phyloP scores from a whole-genome alignment of 2,888 invertebrate genomes.

The Xestia c-nigrum region DNA sequence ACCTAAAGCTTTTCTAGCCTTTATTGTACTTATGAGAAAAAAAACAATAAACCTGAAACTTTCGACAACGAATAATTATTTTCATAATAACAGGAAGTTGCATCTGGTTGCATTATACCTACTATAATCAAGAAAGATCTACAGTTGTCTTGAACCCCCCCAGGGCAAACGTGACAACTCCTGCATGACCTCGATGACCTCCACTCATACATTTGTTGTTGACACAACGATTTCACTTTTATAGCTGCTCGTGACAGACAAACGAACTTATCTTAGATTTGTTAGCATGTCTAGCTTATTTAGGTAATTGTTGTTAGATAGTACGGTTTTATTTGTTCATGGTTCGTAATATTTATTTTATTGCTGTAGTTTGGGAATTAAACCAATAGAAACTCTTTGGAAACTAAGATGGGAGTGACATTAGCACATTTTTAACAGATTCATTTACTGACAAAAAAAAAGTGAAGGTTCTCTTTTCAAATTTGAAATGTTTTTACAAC shows the following conservation, averaged over 20 bases:
- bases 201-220: constrained; percentile 41
- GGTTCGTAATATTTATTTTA: background rate
- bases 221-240: constrained; percentile 64
- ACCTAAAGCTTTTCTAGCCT: background rate
- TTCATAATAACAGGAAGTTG: background rate
- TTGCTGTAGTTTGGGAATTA: background rate
- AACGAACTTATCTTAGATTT: constrained; percentile 37
- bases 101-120: background rate
- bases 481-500: background rate
- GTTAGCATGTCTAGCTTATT: constrained; percentile 52
- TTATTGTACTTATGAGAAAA: background rate
- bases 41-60: background rate
- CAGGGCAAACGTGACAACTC: constrained; percentile 54
- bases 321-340: constrained; percentile 14
- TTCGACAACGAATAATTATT: background rate
- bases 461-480: background rate
- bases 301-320: constrained; percentile 46
- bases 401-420: background rate
- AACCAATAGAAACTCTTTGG: background rate
- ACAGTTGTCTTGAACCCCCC: constrained; percentile 7
- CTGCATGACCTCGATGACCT: constrained; percentile 47
- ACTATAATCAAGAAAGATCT: background rate
- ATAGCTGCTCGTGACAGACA: constrained; percentile 59
- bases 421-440: background rate
- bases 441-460: background rate